A percentile compares a stretch with the other conserved stretches of the same genome.
phyloP scores from a whole-genome alignment of 2,797 vertebrate genomes.

The Mallotus villosus region DNA sequence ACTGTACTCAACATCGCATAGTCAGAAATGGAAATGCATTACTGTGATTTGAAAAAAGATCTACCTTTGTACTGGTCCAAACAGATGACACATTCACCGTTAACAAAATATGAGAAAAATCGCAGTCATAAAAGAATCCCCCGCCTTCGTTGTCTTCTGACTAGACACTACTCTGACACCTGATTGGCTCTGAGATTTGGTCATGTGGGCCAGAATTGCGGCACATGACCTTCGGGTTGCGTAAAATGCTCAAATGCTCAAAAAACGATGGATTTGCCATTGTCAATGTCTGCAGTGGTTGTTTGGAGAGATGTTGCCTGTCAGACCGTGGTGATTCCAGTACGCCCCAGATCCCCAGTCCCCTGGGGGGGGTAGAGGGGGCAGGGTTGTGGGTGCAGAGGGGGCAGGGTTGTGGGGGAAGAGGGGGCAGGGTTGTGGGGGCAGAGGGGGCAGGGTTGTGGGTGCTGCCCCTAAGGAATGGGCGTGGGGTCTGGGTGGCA shows the following conservation, averaged over 20 bases:
- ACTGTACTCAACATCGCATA: not conserved
- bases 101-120: slow-evolving; percentile 77
- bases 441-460: slow-evolving; percentile 19
- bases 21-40: not conserved
- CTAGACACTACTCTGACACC: slow-evolving; percentile 60
- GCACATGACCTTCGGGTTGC: slow-evolving; percentile 76
- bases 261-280: slow-evolving; percentile 55
- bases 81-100: slow-evolving; percentile 74
- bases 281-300: slow-evolving; percentile 59
- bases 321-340: slow-evolving; percentile 48
- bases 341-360: slow-evolving; percentile 60
- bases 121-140: slow-evolving; percentile 61
- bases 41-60: slow-evolving; percentile 35
- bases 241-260: slow-evolving; percentile 45
- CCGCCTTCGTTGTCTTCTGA: slow-evolving; percentile 30
- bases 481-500: slow-evolving; percentile 39
- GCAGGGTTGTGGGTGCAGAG: slow-evolving; percentile 50
- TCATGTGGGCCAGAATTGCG: slow-evolving; percentile 79
- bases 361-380: slow-evolving; percentile 53
- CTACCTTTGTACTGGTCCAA: slow-evolving; percentile 70
- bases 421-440: slow-evolving; percentile 40
- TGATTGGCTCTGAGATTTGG: slow-evolving; percentile 79
- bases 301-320: slow-evolving; percentile 36
- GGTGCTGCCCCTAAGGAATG: slow-evolving; percentile 38
- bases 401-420: slow-evolving; percentile 39